Conservation (phyloP, 1,140 invertebrate species). For the Bombus superbus region DNA sequence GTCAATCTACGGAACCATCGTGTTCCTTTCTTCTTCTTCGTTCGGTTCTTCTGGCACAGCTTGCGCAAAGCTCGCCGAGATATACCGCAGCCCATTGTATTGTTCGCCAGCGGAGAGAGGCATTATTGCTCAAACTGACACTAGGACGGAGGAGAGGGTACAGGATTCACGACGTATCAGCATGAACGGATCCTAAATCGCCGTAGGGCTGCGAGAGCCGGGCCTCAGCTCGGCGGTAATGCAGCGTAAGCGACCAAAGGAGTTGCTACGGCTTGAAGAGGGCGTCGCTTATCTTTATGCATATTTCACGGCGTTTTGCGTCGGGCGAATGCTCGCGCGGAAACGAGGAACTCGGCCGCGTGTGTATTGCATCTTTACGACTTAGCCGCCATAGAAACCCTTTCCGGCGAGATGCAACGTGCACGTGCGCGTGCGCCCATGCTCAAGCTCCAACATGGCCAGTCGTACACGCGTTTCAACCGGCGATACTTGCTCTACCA, state of each 20-base stretch:
- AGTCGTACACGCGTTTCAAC: slow-evolving; percentile 25
- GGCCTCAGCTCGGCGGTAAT: slow-evolving; percentile 42
- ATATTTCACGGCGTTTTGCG: slow-evolving; percentile 55
- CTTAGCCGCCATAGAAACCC: neutral
- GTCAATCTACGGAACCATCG: neutral
- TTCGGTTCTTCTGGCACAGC: neutral
- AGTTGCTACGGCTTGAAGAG: slow-evolving; percentile 55
- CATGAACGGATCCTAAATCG: slow-evolving; percentile 50
- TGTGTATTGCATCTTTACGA: slow-evolving; percentile 45
- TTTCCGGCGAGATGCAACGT: slow-evolving; percentile 17
- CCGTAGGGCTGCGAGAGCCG: slow-evolving; percentile 45
- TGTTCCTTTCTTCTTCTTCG: neutral
- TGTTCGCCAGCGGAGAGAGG: neutral
- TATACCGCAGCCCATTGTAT: slow-evolving; percentile 25
- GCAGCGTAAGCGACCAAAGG: slow-evolving; percentile 49
- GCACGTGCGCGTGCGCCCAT: slow-evolving; percentile 13
- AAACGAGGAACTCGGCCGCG: slow-evolving; percentile 34
- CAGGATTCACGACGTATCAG: slow-evolving; percentile 24
- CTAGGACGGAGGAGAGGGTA: slow-evolving; percentile 9
- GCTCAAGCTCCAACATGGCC: neutral
- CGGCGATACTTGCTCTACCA: slow-evolving; percentile 24
- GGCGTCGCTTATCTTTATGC: slow-evolving; percentile 66
- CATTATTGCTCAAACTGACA: slow-evolving; percentile 45
- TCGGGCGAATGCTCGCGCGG: slow-evolving; percentile 26
- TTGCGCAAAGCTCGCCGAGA: neutral